Evolutionary conservation across 2,888 invertebrate genomes (phyloP), one percentile per base, ranked within the genome.

Genomic region (Xanthorhoe designata): DNA sequence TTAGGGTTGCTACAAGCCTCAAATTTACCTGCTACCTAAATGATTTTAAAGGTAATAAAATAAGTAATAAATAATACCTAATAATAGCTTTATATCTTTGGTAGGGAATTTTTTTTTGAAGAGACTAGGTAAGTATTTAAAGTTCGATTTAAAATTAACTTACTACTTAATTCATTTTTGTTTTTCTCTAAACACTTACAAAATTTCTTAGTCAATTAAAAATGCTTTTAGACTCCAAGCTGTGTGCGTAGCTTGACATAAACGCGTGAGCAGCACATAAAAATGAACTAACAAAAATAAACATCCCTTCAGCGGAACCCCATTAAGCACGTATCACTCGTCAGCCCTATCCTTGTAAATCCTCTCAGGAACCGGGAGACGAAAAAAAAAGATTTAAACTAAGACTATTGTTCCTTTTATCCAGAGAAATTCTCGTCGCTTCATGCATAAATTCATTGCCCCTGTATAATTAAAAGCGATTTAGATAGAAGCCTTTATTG

Each of bases 381-480:
- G 75, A 74, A 64, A 58, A 62, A 49, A 78, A 81, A 79, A 85
- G 90, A 90, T 91, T 42, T 91, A 90, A 91, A 87, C 88, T 88
- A 88, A 90, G 84, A 89, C 92, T 90, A 92, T 93, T 92, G 93
- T 93, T 90, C 91, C 86, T 90, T 88, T 90, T 85, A 85, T 82
- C 83, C 86, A 77, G 79, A 84, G 89, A 89, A 89, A 84, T 90
- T 88, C 87, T 75, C 77, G 79, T 77, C 80, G 83, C 82, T 87
- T 91, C 92, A 93, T 92, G 91, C 91, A 92, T 92, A 88, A 90
- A 92, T 92, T 91, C 91, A 92, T 91, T 88, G 85, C 85, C 79
- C 70, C 68, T 76, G 88, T 87, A 90, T 91, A 91, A 92, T 91
- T 91, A 90, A 90, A 89, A 80, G 81, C 67, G 66, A 66, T 69